Conservation (phyloP, 1,140 invertebrate species). For the Monochamus saltuarius region DNA sequence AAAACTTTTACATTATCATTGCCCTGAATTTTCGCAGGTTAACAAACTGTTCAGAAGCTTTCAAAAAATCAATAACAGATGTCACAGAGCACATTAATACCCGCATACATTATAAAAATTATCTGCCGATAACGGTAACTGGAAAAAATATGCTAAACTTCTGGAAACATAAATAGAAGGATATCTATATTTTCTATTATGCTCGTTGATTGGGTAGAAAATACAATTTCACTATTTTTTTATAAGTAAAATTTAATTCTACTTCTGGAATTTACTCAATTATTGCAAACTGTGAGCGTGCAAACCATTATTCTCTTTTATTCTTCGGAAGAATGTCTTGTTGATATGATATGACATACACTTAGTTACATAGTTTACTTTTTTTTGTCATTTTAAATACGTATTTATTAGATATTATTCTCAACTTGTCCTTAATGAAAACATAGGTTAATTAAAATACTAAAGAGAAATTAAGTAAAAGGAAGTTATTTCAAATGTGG, state of each 20-base stretch:
- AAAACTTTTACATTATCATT: background rate
- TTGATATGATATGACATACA: no score
- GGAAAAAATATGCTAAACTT: background rate
- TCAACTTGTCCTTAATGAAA: no score
- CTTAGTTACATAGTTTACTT: no score
- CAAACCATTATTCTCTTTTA: no score
- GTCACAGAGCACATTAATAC: background rate
- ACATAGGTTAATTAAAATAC: no score
- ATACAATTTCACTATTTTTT: background rate
- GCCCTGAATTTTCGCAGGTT: background rate
- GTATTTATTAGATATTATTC: no score
- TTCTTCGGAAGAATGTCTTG: no score
- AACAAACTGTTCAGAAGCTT: conserved; percentile 1
- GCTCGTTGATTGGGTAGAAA: background rate
- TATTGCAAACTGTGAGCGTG: no score
- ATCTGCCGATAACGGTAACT: background rate
- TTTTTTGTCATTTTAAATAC: no score
- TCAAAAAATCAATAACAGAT: conserved; percentile 8
- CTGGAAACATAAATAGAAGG: background rate
- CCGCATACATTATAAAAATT: conserved; percentile 6
- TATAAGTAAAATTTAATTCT: background rate
- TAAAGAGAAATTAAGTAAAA: no score
- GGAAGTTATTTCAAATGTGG: no score
- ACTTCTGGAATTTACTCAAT: background rate
- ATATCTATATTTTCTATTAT: background rate